These are phyloP conservation scores for Brachyistius frenatus DNA, from an alignment of 2,113 vertebrate species.

Conservation along the genomic window DNA sequence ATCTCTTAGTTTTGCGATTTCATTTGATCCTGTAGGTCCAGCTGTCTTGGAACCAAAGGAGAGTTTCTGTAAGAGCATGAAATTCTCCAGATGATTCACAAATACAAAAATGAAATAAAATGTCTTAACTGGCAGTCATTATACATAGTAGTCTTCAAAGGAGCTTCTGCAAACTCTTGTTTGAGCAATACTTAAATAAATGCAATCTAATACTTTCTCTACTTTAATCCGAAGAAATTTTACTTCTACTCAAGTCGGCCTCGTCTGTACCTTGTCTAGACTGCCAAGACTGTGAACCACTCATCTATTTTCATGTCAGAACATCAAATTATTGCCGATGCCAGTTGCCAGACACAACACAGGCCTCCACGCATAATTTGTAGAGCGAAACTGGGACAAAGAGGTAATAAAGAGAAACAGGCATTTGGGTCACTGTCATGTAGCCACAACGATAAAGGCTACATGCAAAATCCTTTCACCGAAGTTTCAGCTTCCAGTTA, in stretches of 20 bases:
- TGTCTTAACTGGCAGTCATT: no score
- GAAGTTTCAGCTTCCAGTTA: not conserved
- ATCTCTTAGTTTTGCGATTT: no score
- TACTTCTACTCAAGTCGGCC: not conserved
- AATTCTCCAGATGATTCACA: no score
- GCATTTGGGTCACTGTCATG: slow-evolving; percentile 11
- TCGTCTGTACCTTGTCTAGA: not conserved
- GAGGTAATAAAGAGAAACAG: not conserved
- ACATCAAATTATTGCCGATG: slow-evolving; percentile 6
- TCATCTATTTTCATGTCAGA: slow-evolving; percentile 32
- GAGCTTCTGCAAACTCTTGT: no score
- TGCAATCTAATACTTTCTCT: not conserved
- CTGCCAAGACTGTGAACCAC: slow-evolving; percentile 11
- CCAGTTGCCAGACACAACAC: slow-evolving; percentile 26
- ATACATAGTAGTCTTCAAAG: no score
- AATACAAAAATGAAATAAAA: no score
- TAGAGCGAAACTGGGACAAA: slow-evolving; percentile 9
- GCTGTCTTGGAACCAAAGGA: no score
- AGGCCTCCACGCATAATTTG: slow-evolving; percentile 12
- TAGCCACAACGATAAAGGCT: slow-evolving; percentile 24
- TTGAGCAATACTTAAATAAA: not conserved
- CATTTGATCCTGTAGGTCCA: no score
- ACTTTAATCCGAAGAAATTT: not conserved
- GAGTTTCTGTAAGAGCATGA: no score
- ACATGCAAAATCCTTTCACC: not conserved